Base-by-base conservation (phyloP, 1,140 invertebrate genomes). In the Gerris buenoi region DNA sequence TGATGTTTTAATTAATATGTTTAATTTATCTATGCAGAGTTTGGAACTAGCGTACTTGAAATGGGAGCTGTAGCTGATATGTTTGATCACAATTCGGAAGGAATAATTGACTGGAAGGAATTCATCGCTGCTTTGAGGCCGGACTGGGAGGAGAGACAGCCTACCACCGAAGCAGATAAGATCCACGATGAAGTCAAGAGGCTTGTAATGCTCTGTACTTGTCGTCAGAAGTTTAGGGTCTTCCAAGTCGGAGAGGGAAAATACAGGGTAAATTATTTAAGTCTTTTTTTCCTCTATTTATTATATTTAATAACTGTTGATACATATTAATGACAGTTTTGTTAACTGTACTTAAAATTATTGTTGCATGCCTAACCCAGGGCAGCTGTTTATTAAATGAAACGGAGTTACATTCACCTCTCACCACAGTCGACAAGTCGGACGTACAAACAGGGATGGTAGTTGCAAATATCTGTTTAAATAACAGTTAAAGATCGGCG, bases 231-330 rank as follows among this genome's bases (percentile, higher is more conserved):
- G 78, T 98, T 97, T 86, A 84, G 92, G 72, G 95, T 99, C 18
- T 95, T 97, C 84, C 95, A 98, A 86, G 95, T 98, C 72, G 95
- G 95, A 63, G 95, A 98, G 84, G 95, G 95, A 71, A 97, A 97
- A 85, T 99, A 98, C 77, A 85, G 95, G 79, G 96, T 98, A 82
- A 81, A 87, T 61, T n/a, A 25, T n/a, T n/a, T n/a, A n/a, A n/a
- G n/a, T n/a, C n/a, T n/a, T n/a, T n/a, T n/a, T n/a, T n/a, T n/a
- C n/a, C n/a, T n/a, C n/a, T n/a, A n/a, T n/a, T n/a, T n/a, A n/a
- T n/a, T n/a, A n/a, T n/a, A n/a, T n/a, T n/a, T n/a, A n/a, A n/a
- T n/a, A n/a, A n/a, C n/a, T n/a, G n/a, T n/a, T n/a, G n/a, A n/a
- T n/a, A n/a, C n/a, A n/a, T n/a, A n/a, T n/a, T n/a, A n/a, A n/a